Conservation (phyloP, 2,888 invertebrate genomes). For the Neoitamus cyanurus region DNA sequence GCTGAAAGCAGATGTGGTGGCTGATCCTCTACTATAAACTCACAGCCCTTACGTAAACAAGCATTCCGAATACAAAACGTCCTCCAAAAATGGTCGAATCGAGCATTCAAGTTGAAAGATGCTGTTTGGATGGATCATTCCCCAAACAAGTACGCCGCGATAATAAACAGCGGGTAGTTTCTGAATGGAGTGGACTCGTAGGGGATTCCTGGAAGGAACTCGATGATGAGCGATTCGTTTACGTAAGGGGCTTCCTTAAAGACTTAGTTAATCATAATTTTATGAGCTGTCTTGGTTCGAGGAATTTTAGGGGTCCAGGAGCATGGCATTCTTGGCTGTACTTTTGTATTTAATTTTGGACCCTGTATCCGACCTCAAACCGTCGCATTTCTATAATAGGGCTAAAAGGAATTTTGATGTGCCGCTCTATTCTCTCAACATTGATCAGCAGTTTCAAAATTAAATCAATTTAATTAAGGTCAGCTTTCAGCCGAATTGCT, state of each 20-base stretch:
- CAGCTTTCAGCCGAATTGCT: too few relatives aligned
- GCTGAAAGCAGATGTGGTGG: constrained; percentile 11
- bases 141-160: constrained; percentile 40
- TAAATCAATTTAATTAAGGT: too few relatives aligned
- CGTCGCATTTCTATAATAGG: too few relatives aligned
- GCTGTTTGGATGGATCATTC: constrained; percentile 37
- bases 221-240: not conserved
- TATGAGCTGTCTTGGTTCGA: constrained; percentile 4
- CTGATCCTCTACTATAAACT: constrained; percentile 19
- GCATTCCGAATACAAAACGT: not conserved
- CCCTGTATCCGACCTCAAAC: too few relatives aligned
- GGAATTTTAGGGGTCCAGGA: not conserved
- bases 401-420: too few relatives aligned
- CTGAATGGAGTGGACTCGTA: not conserved
- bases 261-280: constrained; percentile 6
- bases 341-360: not conserved
- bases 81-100: constrained; percentile 36
- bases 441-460: too few relatives aligned
- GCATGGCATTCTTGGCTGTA: not conserved
- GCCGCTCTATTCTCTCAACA: too few relatives aligned
- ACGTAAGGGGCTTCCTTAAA: constrained; percentile 24
- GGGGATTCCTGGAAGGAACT: not conserved
- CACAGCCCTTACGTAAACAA: constrained; percentile 13
- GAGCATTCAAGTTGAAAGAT: constrained; percentile 42
- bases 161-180: constrained; percentile 37